Evolutionary conservation across 2,888 invertebrate species (phyloP), one percentile per base, ranked within the genome.

Genomic region (Hypselothyrea guttata): DNA sequence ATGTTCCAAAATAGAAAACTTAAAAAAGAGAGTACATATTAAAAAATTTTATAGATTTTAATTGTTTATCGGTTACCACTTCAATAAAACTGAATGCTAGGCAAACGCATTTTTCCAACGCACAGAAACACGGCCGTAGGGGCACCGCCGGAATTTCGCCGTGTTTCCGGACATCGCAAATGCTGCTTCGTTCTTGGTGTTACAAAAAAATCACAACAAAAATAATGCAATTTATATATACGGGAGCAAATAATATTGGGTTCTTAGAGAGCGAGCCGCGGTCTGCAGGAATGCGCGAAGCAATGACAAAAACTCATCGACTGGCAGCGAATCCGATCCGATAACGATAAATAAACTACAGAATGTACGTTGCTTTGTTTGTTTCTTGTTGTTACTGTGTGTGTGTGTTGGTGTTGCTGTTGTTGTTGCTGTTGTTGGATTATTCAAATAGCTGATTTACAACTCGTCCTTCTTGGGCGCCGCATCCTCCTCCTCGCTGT

Each of bases 381-480:
- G 60, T 66, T 61, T 52, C 28, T 35, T 33, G 27, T 7, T 55
- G 31, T 47, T 56, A 41, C n/a, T 52, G 46, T 60, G 47, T 54
- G 42, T 58, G 38, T 60, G 31, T 53, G 35, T 51, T 51, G 64
- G 56, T 71, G 53, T 73, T 65, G 31, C 7, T 37, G 71, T 65
- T 73, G 62, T 42, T 77, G 69, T 61, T 75, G 34, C 28, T 65
- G 56, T 61, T 76, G 60, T 69, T 75, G 64, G 41, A 59, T 59
- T 72, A 68, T 59, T 22, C 34, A 16, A 40, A 34, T 13, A 35
- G 37, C 53, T 73, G 41, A 64, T 87, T 90, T 90, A 90, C 90
- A 90, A 89, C 82, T 90, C 90, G 86, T 90, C 90, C 87, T 88
- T 90, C 82, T 88, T 87, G 75, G 86, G 87, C 71, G 87, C 84